Evolutionary conservation across 1,140 invertebrate genomes (phyloP), one percentile per base, ranked within the genome.

Genomic region (Parapsyche elsis): DNA sequence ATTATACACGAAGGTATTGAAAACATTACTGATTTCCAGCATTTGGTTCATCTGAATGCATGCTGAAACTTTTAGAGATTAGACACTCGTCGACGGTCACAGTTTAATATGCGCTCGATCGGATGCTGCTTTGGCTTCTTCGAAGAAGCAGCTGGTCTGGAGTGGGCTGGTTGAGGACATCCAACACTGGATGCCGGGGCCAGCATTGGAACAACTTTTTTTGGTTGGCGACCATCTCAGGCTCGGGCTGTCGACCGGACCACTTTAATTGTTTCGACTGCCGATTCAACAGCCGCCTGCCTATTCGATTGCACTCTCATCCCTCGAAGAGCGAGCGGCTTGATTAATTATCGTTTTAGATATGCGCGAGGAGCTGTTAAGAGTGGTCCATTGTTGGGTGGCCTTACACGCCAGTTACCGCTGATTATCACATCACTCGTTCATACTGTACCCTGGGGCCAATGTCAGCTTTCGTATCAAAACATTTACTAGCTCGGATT

Each of bases 381-480:
- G 30, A 38, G 30, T 67, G 64, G 14, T 7, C 64, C 16, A 24
- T 67, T 67, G 64, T 67, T 67, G 64, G 30, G 64, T 24, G 64
- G 64, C 64, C 64, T 67, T 26, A 23, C 24, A 23, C 21, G 21
- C 64, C 64, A 21, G 19, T 67, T 23, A 23, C 24, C 21, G 64
- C 64, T 23, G 64, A 67, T 67, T 67, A 67, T 24, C 64, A 26
- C 64, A 23, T 67, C 64, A 67, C 64, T 67, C 64, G 64, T 10
- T 24, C 64, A 67, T 67, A 53, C 12, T 12, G 49, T 53, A 53
- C 49, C 49, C 49, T 12, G 49, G 10, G 16, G 49, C 49, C 1
- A 38, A 38, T 38, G 30, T 38, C 30, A 38, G 30, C 30, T 38
- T n/a, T 38, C 30, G 30, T 38, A 38, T 38, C 30, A 38, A 38